A percentile compares a stretch with the other conserved stretches of the same genome.
These are phyloP conservation scores for Lysandra bellargus DNA, from an alignment of 2,888 invertebrate species.

Conservation along the genomic window DNA sequence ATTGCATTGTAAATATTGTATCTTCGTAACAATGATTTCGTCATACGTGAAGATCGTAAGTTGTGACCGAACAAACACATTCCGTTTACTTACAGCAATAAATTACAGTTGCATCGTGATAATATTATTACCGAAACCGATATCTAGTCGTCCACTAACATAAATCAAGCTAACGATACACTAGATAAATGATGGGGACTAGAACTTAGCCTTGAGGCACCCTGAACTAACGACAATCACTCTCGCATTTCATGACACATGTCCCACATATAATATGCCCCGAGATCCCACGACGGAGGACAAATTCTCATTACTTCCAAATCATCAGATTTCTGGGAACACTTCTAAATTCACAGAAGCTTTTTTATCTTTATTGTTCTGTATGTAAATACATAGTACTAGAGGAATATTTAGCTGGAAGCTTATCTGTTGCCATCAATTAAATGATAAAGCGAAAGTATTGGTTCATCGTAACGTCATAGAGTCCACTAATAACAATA, in stretches of 20 bases:
- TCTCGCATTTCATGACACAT: constrained; percentile 17
- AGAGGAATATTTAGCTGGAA: not conserved
- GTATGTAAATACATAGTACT: not conserved
- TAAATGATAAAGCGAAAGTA: not conserved
- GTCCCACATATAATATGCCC: constrained; percentile 8
- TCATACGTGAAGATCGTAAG: not conserved
- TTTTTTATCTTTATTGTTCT: too few relatives aligned
- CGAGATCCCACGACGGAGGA: not conserved
- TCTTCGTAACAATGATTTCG: not conserved
- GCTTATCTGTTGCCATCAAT: not conserved
- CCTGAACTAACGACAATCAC: constrained; percentile 20
- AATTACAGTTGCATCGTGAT: constrained; percentile 12
- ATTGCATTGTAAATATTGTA: not conserved
- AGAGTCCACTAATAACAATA: not conserved
- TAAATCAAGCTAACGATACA: constrained; percentile 29
- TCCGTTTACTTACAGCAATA: not conserved
- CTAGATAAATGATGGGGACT: constrained; percentile 24
- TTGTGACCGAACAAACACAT: not conserved
- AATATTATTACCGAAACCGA: constrained; percentile 28
- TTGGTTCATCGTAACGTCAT: not conserved
- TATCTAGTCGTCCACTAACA: not conserved
- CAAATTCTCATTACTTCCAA: not conserved
- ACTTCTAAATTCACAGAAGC: not conserved
- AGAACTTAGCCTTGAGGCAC: constrained; percentile 2
- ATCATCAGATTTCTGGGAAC: not conserved